Evolutionary conservation across 1,140 invertebrate species (phyloP).

Genomic region (Linepithema humile): DNA sequence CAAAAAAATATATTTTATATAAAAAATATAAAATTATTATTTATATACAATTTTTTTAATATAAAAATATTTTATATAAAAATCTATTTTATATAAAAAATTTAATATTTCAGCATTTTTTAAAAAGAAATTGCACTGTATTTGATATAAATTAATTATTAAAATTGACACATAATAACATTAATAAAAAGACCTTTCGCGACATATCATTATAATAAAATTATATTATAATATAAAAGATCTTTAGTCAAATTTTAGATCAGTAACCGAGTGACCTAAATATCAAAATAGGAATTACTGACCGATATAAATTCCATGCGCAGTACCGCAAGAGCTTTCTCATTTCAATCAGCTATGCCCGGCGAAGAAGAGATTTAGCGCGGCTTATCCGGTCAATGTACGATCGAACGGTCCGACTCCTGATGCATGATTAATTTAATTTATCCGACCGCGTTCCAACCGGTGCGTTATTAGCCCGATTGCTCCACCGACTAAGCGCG

Average conservation of each 20-base stretch:
- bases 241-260: not conserved
- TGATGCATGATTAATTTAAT: conserved; percentile 71
- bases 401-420: conserved; percentile 15
- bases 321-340: not conserved
- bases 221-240: not conserved
- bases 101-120: no score
- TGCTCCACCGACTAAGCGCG: conserved; percentile 59
- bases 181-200: not conserved
- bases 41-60: no score
- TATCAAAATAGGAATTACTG: not conserved
- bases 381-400: conserved; percentile 35
- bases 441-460: conserved; percentile 61
- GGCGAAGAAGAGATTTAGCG: conserved; percentile 14
- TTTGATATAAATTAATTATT: not conserved
- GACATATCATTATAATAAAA: not conserved
- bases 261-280: not conserved
- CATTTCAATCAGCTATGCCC: not conserved
- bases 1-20: no score
- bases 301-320: not conserved
- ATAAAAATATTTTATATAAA: no score
- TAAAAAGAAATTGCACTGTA: no score
- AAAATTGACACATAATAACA: not conserved
- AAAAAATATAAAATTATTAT: no score
- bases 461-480: conserved; percentile 62
- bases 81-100: no score